Conservation (phyloP, 2,113 vertebrate species). For the Phalacrocorax brasilianus region DNA sequence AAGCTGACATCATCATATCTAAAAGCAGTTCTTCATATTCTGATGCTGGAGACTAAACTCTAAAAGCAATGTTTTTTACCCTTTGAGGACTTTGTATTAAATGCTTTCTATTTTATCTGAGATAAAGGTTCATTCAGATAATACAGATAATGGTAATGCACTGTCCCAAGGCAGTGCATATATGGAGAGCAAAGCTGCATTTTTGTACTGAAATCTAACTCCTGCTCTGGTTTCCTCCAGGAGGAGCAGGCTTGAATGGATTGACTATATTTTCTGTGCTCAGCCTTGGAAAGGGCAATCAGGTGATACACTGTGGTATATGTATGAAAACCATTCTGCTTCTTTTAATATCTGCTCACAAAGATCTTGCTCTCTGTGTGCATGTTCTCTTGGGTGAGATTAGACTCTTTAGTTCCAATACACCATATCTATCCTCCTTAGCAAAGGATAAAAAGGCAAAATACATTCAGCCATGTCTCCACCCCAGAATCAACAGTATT, state of each 20-base stretch:
- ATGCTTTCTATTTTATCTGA: background rate
- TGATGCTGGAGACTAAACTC: background rate
- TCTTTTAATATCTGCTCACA: background rate
- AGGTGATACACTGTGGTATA: background rate
- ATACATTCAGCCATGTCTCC: background rate
- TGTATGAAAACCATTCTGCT: background rate
- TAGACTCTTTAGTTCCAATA: background rate
- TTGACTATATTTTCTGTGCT: background rate
- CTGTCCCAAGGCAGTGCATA: background rate
- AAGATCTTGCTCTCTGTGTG: background rate
- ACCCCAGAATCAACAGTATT: background rate
- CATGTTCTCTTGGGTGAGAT: background rate
- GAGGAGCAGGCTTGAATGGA: background rate
- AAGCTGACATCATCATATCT: background rate
- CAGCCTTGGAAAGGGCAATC: background rate
- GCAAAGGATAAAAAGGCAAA: background rate
- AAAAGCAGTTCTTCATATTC: background rate
- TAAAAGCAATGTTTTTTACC: background rate
- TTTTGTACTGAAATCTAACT: background rate
- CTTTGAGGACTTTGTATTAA: background rate
- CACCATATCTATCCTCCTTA: accelerated
- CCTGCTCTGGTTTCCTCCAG: background rate
- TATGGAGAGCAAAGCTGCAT: background rate
- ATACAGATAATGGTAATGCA: background rate
- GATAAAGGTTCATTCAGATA: background rate